Base-by-base conservation (phyloP, 2,113 vertebrate species). In the Rallus limicola region DNA sequence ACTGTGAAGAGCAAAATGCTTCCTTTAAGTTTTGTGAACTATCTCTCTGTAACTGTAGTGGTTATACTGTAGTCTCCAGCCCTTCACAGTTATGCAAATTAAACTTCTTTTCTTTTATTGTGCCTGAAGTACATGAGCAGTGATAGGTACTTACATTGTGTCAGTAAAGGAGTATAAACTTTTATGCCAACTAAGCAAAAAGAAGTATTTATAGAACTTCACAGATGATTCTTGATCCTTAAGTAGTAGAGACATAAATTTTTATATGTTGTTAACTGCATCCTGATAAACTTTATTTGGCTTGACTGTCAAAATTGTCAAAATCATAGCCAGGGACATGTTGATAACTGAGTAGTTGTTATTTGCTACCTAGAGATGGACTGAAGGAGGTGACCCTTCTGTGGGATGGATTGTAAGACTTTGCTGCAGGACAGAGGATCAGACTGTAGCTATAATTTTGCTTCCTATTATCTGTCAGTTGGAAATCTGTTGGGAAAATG, bases 391-490 rank as follows among this genome's bases (percentile, higher is more conserved):
- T 53, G 58, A 94, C 74, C 64, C 55, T 89, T 86, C 70, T 38
- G 14, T 81, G 60, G 59, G 65, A 82, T 86, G 94, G 95, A 90
- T 93, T 95, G 75, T 97, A 75, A 95, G 76, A 89, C 48, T 92
- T 95, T 80, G 71, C 60, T 68, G 13, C 60, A 90, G 79, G 89
- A 94, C 24, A 72, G 62, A 85, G 64, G 10, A 95, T 96, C 76
- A 67, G 34, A 83, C 34, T 81, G 53, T 72, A 97, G 91, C 76
- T 93, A 40, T 97, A 96, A 98, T 98, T 98, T 97, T 97, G 92
- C 52, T 96, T 98, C n/a, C 75, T 55, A 84, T 97, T 98, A 97
- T 84, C 84, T 97, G 93, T 97, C 95, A 95, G 81, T 81, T 92
- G 88, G 91, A 97, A 97, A 94, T 95, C 89, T 93, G 71, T 85